Percentiles rank a stretch among this genome's conserved stretches.
Conservation (phyloP, 2,888 invertebrate genomes). For the Priocnemis perturbator region DNA sequence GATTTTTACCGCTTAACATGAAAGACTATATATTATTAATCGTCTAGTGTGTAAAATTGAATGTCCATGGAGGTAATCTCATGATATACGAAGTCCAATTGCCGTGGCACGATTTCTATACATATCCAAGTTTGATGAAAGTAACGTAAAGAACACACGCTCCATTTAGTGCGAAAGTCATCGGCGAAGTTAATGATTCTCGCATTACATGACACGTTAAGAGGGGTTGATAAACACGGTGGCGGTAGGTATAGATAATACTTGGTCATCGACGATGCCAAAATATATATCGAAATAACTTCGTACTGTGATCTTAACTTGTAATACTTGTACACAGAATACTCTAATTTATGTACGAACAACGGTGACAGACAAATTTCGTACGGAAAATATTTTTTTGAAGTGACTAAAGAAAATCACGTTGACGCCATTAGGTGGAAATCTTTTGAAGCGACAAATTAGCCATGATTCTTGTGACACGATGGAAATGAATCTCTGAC, state of each 20-base stretch:
- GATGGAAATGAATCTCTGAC: neutral
- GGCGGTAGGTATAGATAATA: slow-evolving; percentile 37
- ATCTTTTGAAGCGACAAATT: too few species aligned
- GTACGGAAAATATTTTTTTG: neutral
- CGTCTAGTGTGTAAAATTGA: too few species aligned
- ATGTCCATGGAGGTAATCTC: too few species aligned
- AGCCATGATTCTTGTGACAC: neutral
- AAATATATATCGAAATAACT: slow-evolving; percentile 30
- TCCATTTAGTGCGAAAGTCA: slow-evolving; percentile 8
- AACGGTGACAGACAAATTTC: neutral
- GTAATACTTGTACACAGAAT: slow-evolving; percentile 15
- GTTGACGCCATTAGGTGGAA: too few species aligned
- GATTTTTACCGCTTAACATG: too few species aligned
- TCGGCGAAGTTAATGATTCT: slow-evolving; percentile 6
- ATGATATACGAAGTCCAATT: too few species aligned
- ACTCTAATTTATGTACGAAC: neutral
- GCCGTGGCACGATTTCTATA: too few species aligned
- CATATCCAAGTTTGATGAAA: too few species aligned
- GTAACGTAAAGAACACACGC: too few species aligned
- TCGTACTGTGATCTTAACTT: slow-evolving; percentile 46
- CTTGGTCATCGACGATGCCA: slow-evolving; percentile 33
- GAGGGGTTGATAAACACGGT: slow-evolving; percentile 25
- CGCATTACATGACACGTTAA: slow-evolving; percentile 2
- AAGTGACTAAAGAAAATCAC: too few species aligned
- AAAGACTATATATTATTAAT: too few species aligned